Conservation (phyloP, 2,888 invertebrate genomes). For the Monochamus alternatus region DNA sequence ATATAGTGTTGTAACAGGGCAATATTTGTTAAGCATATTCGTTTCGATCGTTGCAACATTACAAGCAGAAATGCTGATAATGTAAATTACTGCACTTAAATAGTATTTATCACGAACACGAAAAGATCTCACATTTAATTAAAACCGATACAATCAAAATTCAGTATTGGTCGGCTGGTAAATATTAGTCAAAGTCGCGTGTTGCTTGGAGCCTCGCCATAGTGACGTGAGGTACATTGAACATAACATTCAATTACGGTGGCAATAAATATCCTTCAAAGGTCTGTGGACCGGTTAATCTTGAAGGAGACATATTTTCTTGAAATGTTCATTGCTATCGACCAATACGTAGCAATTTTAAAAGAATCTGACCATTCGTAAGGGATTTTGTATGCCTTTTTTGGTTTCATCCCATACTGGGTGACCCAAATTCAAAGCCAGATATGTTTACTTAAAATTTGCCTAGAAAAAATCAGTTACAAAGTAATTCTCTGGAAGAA, state of each 20-base stretch:
- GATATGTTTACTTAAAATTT: too few species aligned
- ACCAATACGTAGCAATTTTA: not conserved
- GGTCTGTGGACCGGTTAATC: slow-evolving; percentile 39
- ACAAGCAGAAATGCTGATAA: slow-evolving; percentile 12
- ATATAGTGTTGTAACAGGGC: too few species aligned
- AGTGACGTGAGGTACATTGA: slow-evolving; percentile 40
- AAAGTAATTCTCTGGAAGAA: too few species aligned
- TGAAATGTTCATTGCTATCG: not conserved
- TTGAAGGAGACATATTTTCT: slow-evolving; percentile 35
- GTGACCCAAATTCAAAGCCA: too few species aligned
- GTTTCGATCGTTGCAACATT: slow-evolving; percentile 9
- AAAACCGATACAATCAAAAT: slow-evolving; percentile 42
- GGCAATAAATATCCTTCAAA: slow-evolving; percentile 40
- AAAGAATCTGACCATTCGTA: not conserved
- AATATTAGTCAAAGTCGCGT: slow-evolving; percentile 41
- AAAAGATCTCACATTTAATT: slow-evolving; percentile 43
- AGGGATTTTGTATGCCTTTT: not conserved
- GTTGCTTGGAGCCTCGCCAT: slow-evolving; percentile 31
- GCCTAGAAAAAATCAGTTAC: too few species aligned
- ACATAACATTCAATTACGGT: slow-evolving; percentile 43
- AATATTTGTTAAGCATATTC: too few species aligned
- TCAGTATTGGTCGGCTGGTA: slow-evolving; percentile 38
- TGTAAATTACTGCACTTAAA: slow-evolving; percentile 35
- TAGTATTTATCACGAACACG: slow-evolving; percentile 41
- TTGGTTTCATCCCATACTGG: not conserved